Percentiles rank a stretch among this genome's conserved stretches.
These are phyloP conservation scores for Tuberolachnus salignus DNA, from an alignment of 2,888 invertebrate genomes.

Conservation along the genomic window DNA sequence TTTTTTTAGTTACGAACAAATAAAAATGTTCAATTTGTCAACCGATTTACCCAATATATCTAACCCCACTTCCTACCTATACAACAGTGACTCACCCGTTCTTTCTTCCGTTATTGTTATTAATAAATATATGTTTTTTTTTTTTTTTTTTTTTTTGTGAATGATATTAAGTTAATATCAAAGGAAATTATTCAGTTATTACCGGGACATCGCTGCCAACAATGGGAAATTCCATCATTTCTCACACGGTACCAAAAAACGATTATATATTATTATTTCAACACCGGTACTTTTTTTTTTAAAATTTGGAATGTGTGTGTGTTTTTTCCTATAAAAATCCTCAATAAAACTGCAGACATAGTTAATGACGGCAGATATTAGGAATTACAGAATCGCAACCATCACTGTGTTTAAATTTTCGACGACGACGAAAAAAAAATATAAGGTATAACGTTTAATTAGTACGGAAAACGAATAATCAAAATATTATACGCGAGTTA, in stretches of 20 bases:
- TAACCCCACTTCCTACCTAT: no score
- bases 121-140: no score
- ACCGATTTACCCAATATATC: no score
- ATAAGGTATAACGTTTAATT: conserved; percentile 5
- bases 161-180: background rate
- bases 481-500: background rate
- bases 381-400: no score
- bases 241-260: background rate
- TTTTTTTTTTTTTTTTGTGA: no score
- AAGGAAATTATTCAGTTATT: background rate
- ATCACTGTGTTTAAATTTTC: background rate
- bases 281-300: background rate
- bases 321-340: background rate
- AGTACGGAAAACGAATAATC: background rate
- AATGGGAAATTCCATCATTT: no score
- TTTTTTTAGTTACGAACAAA: no score
- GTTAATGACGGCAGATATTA: no score
- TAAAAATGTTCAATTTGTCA: no score
- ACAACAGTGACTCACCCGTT: no score
- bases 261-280: background rate
- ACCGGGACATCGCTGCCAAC: no score
- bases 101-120: no score
- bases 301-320: background rate
- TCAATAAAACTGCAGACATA: background rate
- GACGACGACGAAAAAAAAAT: background rate